Percentiles rank a stretch among this genome's conserved stretches.
Conservation (phyloP, 2,797 vertebrate genomes). For the Acridotheres tristis region DNA sequence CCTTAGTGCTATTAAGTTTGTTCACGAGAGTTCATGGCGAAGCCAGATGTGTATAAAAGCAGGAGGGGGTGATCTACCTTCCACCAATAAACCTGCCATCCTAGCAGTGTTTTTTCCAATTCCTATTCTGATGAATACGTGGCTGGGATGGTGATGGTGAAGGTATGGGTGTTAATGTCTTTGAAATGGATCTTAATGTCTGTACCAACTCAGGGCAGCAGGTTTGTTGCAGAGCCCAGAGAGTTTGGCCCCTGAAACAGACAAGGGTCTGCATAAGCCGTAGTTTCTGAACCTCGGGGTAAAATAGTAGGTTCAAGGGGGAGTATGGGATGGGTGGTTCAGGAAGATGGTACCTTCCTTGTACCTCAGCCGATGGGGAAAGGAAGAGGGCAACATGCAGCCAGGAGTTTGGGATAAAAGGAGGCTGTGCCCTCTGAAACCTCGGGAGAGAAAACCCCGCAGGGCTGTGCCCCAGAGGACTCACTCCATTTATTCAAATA, state of each 20-base stretch:
- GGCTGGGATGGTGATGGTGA: background rate
- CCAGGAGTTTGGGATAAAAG: accelerated
- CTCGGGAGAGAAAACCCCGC: accelerated
- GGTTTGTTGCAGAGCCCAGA: background rate
- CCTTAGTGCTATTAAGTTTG: background rate
- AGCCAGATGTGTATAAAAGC: background rate
- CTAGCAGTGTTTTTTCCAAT: background rate
- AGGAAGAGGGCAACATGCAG: background rate
- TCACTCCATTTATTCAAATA: background rate
- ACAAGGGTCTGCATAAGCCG: background rate
- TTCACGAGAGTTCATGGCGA: background rate
- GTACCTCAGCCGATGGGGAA: no score
- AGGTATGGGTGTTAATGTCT: accelerated
- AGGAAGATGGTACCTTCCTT: background rate
- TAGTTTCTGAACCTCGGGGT: background rate
- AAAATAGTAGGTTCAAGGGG: no score
- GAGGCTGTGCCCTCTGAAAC: accelerated
- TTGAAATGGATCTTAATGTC: background rate
- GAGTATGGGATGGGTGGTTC: accelerated
- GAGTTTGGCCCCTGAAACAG: background rate
- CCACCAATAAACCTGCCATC: background rate
- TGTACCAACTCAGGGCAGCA: background rate
- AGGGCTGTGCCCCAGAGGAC: accelerated
- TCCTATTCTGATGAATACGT: background rate
- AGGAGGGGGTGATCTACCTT: background rate